Base-by-base conservation (phyloP, 1,140 invertebrate genomes). In the Hycleus cichorii region DNA sequence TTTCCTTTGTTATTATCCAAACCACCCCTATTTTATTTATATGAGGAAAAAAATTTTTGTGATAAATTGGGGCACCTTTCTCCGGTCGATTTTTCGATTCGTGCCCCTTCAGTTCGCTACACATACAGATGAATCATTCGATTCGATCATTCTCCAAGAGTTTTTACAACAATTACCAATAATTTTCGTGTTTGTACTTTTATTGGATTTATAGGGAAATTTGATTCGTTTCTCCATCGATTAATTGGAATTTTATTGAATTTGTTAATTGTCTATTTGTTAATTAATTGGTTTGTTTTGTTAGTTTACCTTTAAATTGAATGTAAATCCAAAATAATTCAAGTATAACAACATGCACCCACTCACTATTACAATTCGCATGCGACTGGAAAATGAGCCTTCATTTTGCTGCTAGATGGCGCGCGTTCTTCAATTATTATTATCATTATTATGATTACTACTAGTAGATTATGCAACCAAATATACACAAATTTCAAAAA, bases 271-370 rank as follows among this genome's bases (percentile, higher is more conserved):
- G 8, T 27, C 0, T 49, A 49, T 32, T 4, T 32, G 48, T 7
- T n/a, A 38, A n/a, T 18, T 40, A 40, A 51, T 51, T 51, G 40
- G 1, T 32, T 7, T 32, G 4, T 32, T 32, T 32, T 8, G n/a
- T 39, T 45, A 26, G 39, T 38, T 56, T 60, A 60, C 59, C 59
- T 56, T 47, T 47, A 60, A 51, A 45, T 39, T 39, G 44, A 44
- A 27, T 47, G 50, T 50, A 56, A 60, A 60, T 60, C 59, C 59
- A 56, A 54, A 56, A 45, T 48, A 57, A 50, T 39, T 43, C 26
- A 32, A 46, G 48, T 42, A 7, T 12, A 39, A 51, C 48, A 56
- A 60, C 59, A 60, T 60, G 53, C 59, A 60, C 59, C 59, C 59
- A 60, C 59, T 56, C 59, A 60, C 59, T 57, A 39, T 18, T 32